Percentiles rank a stretch among this genome's conserved stretches.
Evolutionary conservation across 2,888 invertebrate species (phyloP).

Genomic region (Plemyria rubiginata): DNA sequence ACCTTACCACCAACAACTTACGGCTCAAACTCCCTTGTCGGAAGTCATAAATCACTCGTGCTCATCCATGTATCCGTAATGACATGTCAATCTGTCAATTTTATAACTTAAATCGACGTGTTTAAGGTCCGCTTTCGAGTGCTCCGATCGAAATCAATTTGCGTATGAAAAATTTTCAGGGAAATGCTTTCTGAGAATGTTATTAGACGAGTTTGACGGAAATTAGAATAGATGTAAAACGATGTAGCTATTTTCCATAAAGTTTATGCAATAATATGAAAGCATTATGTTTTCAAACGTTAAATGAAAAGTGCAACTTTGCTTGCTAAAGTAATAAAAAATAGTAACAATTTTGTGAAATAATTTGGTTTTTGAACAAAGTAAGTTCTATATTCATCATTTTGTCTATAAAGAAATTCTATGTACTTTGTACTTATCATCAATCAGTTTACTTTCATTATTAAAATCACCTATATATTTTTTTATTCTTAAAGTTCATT

Average conservation of each 20-base stretch:
- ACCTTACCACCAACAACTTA: constrained; percentile 54
- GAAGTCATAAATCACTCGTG: constrained; percentile 65
- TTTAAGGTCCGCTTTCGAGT: constrained; percentile 51
- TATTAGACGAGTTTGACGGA: constrained; percentile 48
- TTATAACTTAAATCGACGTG: constrained; percentile 47
- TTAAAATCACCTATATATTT: no score
- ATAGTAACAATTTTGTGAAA: no score
- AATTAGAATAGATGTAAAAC: constrained; percentile 45
- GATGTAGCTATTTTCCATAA: constrained; percentile 32
- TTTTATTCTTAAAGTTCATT: no score
- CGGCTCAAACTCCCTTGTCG: constrained; percentile 51
- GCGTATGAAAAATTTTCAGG: constrained; percentile 65
- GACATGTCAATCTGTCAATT: constrained; percentile 57
- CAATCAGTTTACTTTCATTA: no score
- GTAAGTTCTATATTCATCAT: no score
- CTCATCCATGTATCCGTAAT: constrained; percentile 62
- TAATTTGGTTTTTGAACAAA: no score
- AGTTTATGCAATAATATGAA: constrained; percentile 1
- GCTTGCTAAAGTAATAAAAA: no score
- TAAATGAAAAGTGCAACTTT: no score
- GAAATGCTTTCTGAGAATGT: constrained; percentile 66
- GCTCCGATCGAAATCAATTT: constrained; percentile 59
- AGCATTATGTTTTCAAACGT: background rate
- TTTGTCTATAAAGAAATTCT: no score
- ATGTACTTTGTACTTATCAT: no score